Evolutionary conservation across 2,797 vertebrate species (phyloP).

Genomic region (Sibirionetta formosa): DNA sequence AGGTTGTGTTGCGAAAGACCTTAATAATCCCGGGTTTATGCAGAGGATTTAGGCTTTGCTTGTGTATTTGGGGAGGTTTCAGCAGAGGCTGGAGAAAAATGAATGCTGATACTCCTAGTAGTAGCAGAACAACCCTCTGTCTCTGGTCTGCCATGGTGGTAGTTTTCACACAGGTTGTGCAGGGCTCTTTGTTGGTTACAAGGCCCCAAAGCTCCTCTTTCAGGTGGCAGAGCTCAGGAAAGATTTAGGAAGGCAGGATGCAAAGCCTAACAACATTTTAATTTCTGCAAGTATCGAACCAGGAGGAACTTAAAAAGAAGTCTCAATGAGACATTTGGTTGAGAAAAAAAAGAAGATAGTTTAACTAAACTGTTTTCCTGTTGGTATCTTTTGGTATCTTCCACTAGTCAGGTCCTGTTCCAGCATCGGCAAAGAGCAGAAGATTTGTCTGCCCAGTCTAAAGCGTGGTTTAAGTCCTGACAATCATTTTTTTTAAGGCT

Average conservation of each 20-base stretch:
- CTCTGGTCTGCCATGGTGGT: background rate
- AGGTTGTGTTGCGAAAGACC: slow-evolving; percentile 29
- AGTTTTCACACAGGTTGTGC: accelerated
- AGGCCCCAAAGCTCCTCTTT: background rate
- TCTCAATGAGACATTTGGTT: background rate
- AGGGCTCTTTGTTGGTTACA: background rate
- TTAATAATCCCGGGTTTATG: background rate
- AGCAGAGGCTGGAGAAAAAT: background rate
- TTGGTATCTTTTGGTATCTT: background rate
- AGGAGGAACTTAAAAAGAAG: background rate
- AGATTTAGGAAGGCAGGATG: background rate
- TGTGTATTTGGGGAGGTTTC: background rate
- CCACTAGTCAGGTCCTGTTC: background rate
- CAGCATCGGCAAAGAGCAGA: background rate
- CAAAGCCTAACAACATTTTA: background rate
- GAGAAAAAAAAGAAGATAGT: background rate
- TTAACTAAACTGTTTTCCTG: background rate
- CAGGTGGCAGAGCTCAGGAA: background rate
- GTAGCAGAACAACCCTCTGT: background rate
- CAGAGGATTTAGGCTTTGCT: slow-evolving; percentile 33
- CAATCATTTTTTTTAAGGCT: background rate
- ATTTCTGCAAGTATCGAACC: background rate
- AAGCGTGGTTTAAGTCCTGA: slow-evolving; percentile 7
- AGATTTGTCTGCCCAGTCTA: background rate
- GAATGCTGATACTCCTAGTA: background rate